phyloP scores from a whole-genome alignment of 2,888 invertebrate genomes.

The Drosophila nr. fundita region DNA sequence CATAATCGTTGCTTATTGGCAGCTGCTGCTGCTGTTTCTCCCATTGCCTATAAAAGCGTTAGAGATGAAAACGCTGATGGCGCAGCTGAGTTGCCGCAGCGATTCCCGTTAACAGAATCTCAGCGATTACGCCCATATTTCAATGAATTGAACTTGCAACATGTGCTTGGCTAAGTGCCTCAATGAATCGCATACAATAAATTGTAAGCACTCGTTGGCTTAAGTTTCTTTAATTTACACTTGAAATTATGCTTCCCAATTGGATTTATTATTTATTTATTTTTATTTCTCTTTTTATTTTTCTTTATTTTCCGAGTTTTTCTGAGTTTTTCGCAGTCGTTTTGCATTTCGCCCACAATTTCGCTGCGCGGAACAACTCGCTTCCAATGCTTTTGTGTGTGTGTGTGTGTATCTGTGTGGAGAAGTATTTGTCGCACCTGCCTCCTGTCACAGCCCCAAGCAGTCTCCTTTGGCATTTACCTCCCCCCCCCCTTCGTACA shows the following conservation, averaged over 20 bases:
- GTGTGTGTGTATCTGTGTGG: constrained; percentile 1
- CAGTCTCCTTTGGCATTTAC: constrained; percentile 7
- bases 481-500: background rate
- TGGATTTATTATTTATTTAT: background rate
- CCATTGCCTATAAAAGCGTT: constrained; percentile 46
- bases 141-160: background rate
- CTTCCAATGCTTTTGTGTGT: background rate
- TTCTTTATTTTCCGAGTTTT: rapidly evolving
- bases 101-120: constrained; percentile 11
- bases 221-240: background rate
- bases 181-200: background rate
- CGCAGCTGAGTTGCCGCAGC: constrained; percentile 35
- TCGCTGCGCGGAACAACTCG: background rate
- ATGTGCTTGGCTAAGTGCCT: background rate
- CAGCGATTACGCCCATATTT: background rate
- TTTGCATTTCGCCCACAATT: background rate
- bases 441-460: constrained; percentile 22
- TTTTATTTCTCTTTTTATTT: no score
- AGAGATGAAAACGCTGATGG: constrained; percentile 73
- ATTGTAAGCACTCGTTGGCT: no score
- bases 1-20: constrained; percentile 80
- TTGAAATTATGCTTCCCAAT: background rate
- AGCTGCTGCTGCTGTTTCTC: constrained; percentile 52
- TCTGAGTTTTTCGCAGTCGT: background rate
- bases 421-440: constrained; percentile 54